Evolutionary conservation across 2,797 vertebrate species (phyloP).

Genomic region (Rousettus madagascariensis): DNA sequence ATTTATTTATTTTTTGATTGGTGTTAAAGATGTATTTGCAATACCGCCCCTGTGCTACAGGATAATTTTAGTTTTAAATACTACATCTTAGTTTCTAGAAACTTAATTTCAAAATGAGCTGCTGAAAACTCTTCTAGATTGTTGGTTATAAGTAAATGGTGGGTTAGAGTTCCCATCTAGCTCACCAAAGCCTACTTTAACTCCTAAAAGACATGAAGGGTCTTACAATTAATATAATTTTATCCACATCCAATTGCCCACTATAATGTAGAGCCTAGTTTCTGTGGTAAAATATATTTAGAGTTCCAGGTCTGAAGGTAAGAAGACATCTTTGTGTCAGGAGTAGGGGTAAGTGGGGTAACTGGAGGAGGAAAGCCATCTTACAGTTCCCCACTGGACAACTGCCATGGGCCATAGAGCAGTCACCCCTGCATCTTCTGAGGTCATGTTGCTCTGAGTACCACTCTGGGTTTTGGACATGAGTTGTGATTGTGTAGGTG

Average conservation of each 20-base stretch:
- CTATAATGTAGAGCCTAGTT: not conserved
- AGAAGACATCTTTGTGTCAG: not conserved
- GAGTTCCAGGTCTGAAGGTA: not conserved
- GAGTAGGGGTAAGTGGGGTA: rapidly evolving
- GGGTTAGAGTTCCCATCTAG: not conserved
- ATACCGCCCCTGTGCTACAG: not conserved
- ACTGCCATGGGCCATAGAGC: not conserved
- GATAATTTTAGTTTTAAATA: not conserved
- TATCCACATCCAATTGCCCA: not conserved
- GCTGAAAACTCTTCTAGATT: not conserved
- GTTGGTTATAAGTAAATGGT: not conserved
- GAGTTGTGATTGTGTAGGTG: not conserved
- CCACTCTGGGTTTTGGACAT: not conserved
- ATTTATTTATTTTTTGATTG: not conserved
- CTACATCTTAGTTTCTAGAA: not conserved
- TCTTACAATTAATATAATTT: not conserved
- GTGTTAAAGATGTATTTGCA: not conserved
- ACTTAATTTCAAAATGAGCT: not conserved
- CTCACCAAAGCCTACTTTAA: not conserved
- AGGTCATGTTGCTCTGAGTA: not conserved
- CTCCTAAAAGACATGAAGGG: not conserved
- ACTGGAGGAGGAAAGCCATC: not conserved
- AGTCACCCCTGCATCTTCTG: not conserved
- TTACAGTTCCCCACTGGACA: rapidly evolving
- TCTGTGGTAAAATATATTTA: not conserved